Evolutionary conservation across 2,888 invertebrate species (phyloP), one percentile per base, ranked within the genome.

Genomic region (Acrobasis repandana): DNA sequence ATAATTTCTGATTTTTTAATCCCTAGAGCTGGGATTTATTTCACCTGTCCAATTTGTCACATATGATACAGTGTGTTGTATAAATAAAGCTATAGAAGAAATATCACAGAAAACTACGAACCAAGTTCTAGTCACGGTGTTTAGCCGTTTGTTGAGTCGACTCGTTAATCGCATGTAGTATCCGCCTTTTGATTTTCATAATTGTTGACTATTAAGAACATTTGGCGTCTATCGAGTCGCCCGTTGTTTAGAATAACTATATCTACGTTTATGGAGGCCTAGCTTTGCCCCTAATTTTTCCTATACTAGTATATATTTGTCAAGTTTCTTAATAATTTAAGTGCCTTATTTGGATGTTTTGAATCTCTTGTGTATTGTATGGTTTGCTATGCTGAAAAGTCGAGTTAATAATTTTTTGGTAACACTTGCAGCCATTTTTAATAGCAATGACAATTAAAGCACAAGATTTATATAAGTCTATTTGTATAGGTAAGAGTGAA

Each of bases 381-480:
- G 43, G 14, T 43, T 43, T 43, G 43, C 11, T 43, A n/a, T 43
- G 43, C 43, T 43, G 43, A n/a, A n/a, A 43, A 43, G 5, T 14
- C 14, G 2, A 43, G 2, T 43, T 14, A n/a, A 3, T n/a, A 43
- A 43, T n/a, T 43, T 14, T 14, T 43, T 2, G 2, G n/a, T 14
- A 6, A 11, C 14, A 43, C 14, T 11, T 43, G 43, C 11, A 43
- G 11, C 43, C 43, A 11, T 43, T 43, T 43, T 43, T 1, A 43
- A 2, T 14, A 43, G 43, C 14, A 11, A 38, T 10, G 14, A 43
- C 34, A 50, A 34, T 52, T 16, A 52, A 10, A 52, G 51, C 51
- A 51, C 51, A 51, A 51, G 15, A 52, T 52, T 36, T 52, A 52
- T 51, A 16, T 52, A 52, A 52, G 52, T 52, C 34, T 52, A 36